Percentiles rank a stretch among this genome's conserved stretches.
Evolutionary conservation across 2,888 invertebrate genomes (phyloP).

Genomic region (Mimas tiliae): DNA sequence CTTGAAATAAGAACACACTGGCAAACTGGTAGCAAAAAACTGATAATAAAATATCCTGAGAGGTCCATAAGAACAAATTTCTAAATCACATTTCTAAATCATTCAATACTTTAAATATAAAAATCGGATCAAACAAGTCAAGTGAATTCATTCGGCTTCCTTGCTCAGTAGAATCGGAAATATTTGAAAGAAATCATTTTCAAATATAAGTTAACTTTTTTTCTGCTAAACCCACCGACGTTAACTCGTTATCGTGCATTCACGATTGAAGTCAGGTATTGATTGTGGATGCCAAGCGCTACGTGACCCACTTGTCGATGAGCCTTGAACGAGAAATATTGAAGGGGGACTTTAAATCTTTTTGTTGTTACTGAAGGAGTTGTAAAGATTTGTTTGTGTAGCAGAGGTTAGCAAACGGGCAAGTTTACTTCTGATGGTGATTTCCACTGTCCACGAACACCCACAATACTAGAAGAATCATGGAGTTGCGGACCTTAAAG

Average conservation of each 20-base stretch:
- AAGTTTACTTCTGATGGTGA: too few relatives aligned
- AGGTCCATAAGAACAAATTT: background rate
- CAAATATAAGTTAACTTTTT: slow-evolving; percentile 8
- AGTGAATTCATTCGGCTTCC: background rate
- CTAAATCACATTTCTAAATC: background rate
- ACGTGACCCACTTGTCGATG: slow-evolving; percentile 22
- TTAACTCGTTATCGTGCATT: slow-evolving; percentile 20
- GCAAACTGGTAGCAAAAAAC: too few relatives aligned
- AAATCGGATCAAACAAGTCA: background rate
- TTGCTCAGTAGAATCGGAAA: background rate
- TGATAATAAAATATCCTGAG: too few relatives aligned
- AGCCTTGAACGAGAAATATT: background rate
- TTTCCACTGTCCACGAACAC: too few relatives aligned
- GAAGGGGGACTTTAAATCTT: background rate
- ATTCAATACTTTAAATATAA: slow-evolving; percentile 1
- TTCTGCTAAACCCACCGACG: slow-evolving; percentile 3
- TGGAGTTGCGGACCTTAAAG: too few relatives aligned
- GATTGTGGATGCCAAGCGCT: slow-evolving; percentile 7
- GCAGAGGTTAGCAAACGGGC: too few relatives aligned
- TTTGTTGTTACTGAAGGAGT: background rate
- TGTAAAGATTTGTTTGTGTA: too few relatives aligned
- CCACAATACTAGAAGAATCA: too few relatives aligned
- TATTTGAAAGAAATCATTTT: slow-evolving; percentile 10
- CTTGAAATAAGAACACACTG: too few relatives aligned
- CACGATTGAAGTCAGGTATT: slow-evolving; percentile 19